phyloP scores from a whole-genome alignment of 2,113 vertebrate genomes.

The Chaetodon trifascialis region DNA sequence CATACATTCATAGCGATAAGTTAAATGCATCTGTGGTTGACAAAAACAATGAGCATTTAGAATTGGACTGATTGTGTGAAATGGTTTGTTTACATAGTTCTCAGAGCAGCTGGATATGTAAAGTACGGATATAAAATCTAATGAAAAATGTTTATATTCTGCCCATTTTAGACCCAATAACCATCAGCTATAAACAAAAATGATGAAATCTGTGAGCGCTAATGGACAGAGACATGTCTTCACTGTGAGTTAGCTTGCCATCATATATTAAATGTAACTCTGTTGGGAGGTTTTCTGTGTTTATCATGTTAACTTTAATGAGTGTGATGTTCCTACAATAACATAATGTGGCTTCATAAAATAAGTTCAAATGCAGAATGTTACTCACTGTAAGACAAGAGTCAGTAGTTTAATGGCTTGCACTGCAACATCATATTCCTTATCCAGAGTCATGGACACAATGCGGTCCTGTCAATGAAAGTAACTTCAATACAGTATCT shows the following conservation, averaged over 20 bases:
- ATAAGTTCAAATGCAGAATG: neutral
- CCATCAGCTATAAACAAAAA: too few species aligned
- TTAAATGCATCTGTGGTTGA: neutral
- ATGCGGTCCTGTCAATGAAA: constrained; percentile 91
- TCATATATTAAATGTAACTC: neutral
- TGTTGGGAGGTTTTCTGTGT: neutral
- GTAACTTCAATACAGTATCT: constrained; percentile 20
- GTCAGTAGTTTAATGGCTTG: constrained; percentile 99
- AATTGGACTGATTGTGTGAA: neutral
- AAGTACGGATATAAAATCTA: neutral
- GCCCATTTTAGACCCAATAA: too few species aligned
- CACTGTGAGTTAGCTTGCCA: neutral
- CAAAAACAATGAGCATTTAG: neutral
- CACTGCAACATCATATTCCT: constrained; percentile 98
- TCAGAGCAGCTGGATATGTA: neutral
- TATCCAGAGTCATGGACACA: constrained; percentile 98
- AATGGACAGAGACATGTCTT: too few species aligned
- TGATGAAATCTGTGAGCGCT: too few species aligned
- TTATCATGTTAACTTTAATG: neutral
- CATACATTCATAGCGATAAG: neutral
- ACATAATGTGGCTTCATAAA: neutral
- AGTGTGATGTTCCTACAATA: neutral
- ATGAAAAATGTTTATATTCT: neutral
- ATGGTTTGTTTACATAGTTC: neutral
- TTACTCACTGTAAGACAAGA: constrained; percentile 96